phyloP scores from a whole-genome alignment of 1,140 invertebrate genomes.

The Geopemphigus sp. region DNA sequence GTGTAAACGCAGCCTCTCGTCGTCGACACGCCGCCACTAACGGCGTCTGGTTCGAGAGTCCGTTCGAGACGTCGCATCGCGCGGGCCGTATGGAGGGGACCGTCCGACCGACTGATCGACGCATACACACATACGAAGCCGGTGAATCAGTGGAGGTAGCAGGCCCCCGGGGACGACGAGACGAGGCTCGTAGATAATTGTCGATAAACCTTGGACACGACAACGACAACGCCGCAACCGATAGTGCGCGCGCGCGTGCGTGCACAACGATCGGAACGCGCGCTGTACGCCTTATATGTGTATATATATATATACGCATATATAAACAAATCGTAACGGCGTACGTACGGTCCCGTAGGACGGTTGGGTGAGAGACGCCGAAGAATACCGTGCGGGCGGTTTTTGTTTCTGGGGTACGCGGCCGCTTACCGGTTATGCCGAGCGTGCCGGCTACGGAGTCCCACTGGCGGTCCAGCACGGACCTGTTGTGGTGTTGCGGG shows the following conservation, averaged over 20 bases:
- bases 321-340: background rate
- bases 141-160: background rate
- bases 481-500: conserved; percentile 31
- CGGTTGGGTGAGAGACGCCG: background rate
- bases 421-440: background rate
- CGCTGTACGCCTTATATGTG: background rate
- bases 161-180: background rate
- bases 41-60: conserved; percentile 15
- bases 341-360: background rate
- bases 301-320: background rate
- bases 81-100: background rate
- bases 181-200: too few species aligned
- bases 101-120: too few species aligned
- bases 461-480: conserved; percentile 29
- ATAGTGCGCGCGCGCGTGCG: background rate
- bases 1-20: conserved; percentile 18
- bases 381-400: background rate
- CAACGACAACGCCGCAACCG: background rate
- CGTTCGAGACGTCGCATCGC: background rate
- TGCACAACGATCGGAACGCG: background rate
- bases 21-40: background rate
- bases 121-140: too few species aligned
- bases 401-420: too few species aligned
- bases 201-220: too few species aligned
- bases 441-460: conserved; percentile 1